Base-by-base conservation (phyloP, 2,888 invertebrate genomes). In the Amphimallon solstitiale region DNA sequence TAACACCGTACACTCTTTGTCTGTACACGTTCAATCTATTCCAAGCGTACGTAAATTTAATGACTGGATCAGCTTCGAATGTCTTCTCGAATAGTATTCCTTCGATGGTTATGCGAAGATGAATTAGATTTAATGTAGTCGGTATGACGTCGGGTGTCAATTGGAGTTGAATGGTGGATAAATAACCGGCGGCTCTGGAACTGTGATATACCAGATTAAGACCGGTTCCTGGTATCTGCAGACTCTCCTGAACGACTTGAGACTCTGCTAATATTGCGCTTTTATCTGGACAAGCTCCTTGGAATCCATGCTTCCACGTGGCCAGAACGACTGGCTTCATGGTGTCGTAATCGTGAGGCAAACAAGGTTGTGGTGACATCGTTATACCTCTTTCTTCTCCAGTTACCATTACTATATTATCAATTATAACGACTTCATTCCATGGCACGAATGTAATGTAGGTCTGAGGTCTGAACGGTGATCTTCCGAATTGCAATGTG, bases 11-110 rank as follows among this genome's bases (percentile, higher is more conserved):
- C 5, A 98, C 98, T 70, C 96, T 89, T 83, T 98, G 98, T 38
- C 94, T 88, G 82, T 98, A 99, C 1, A 97, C 95, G 78, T 99
- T 98, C 46, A 95, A 84, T 66, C 97, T 88, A 80, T 98, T 97
- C 99, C 99, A 99, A 0, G 97, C 93, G 78, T 97, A 99, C 0
- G 96, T 97, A 82, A 95, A 97, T 78, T 97, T 97, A 71, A 99
- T 95, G 35, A 95, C 91, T 0, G 97, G 95, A 82, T 97, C 97
- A 0, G 98, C 97, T 83, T 98, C 98, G 79, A 98, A 97, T 0
- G 90, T 89, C 78, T 94, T 93, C 78, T 96, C 94, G 78, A 96
- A 95, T 1, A 95, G 86, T 64, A 96, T 94, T 7, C 98, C 98
- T 83, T 98, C 97, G 73, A 97, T 94, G 1, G 95, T 94, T 67